phyloP scores from a whole-genome alignment of 2,888 invertebrate genomes.

The Thereva unica region DNA sequence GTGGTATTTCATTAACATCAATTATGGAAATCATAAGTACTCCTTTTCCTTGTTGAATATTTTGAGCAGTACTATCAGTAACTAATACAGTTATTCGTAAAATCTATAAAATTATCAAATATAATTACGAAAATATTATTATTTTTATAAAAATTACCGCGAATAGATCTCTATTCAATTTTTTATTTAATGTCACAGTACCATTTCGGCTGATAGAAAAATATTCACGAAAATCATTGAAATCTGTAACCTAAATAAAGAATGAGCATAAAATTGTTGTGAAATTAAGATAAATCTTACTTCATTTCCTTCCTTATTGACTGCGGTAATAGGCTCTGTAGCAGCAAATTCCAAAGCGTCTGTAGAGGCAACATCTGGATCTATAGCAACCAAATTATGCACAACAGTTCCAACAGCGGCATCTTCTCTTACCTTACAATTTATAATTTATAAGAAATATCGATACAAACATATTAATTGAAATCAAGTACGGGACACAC shows the following conservation, averaged over 20 bases:
- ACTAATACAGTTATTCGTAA: slow-evolving; percentile 79
- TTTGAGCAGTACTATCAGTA: slow-evolving; percentile 78
- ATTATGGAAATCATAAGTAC: slow-evolving; percentile 69
- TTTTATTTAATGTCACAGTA: slow-evolving; percentile 57
- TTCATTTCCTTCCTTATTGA: slow-evolving; percentile 81
- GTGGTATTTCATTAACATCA: slow-evolving; percentile 72
- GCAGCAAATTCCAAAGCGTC: slow-evolving; percentile 68
- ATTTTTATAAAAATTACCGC: slow-evolving; percentile 47
- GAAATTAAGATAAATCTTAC: slow-evolving; percentile 52
- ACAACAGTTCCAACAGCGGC: slow-evolving; percentile 72
- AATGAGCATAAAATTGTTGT: not conserved
- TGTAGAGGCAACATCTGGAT: slow-evolving; percentile 75
- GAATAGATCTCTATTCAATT: slow-evolving; percentile 55
- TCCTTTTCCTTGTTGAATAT: slow-evolving; percentile 75
- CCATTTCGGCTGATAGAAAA: slow-evolving; percentile 68
- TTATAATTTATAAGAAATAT: not conserved
- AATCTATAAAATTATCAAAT: slow-evolving; percentile 53
- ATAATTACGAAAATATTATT: not conserved
- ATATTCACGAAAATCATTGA: slow-evolving; percentile 63
- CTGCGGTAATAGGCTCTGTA: slow-evolving; percentile 74
- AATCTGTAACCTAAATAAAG: slow-evolving; percentile 48
- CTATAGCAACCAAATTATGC: slow-evolving; percentile 72
- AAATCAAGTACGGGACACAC: not conserved
- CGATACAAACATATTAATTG: slow-evolving; percentile 35
- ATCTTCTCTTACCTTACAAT: slow-evolving; percentile 71